These are phyloP conservation scores for Ceratina japonica DNA, from an alignment of 1,140 invertebrate species.

Conservation along the genomic window DNA sequence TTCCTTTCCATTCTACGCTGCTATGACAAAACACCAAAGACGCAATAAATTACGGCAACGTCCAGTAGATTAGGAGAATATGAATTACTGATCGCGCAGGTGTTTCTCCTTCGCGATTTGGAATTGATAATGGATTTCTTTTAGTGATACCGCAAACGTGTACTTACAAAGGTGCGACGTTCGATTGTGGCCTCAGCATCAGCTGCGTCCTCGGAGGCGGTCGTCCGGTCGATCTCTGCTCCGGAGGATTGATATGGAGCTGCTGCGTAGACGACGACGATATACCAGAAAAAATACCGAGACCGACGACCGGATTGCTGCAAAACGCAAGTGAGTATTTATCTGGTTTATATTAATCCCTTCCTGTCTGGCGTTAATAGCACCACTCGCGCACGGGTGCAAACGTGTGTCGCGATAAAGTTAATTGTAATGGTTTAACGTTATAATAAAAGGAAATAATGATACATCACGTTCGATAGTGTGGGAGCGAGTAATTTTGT, in stretches of 20 bases:
- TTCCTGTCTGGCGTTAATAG: background rate
- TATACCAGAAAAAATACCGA: conserved; percentile 79
- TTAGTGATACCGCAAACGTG: conserved; percentile 96
- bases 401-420: background rate
- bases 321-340: conserved; percentile 91
- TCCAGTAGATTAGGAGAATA: too few relatives aligned
- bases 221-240: conserved; percentile 92
- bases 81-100: too few relatives aligned
- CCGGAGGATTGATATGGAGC: conserved; percentile 95
- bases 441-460: background rate
- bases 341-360: background rate
- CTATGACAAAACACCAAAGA: too few relatives aligned
- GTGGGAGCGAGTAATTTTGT: background rate
- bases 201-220: conserved; percentile 93
- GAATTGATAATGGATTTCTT: conserved; percentile 68
- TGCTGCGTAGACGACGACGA: conserved; percentile 92
- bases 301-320: conserved; percentile 81
- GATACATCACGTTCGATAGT: background rate
- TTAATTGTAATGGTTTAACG: background rate
- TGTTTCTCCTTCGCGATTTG: background rate
- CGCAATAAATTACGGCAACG: too few relatives aligned
- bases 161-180: conserved; percentile 92
- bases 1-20: too few relatives aligned
- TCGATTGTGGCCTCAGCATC: conserved; percentile 93
- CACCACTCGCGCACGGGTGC: too few relatives aligned